phyloP scores from a whole-genome alignment of 1,140 invertebrate genomes.

The Drosophila arizonae region DNA sequence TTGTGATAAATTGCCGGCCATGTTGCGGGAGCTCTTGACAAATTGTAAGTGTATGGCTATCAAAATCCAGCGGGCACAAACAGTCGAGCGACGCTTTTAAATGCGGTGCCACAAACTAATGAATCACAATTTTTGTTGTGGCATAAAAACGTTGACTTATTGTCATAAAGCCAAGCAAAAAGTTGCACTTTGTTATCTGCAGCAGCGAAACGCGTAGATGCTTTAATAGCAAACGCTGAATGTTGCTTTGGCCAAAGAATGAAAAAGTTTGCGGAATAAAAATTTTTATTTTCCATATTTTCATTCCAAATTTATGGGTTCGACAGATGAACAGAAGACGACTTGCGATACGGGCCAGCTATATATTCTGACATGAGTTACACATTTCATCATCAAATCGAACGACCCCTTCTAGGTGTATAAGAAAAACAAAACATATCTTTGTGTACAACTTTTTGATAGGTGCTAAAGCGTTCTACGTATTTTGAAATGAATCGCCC shows the following conservation, averaged over 20 bases:
- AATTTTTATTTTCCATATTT: too few relatives aligned
- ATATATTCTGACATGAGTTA: too few relatives aligned
- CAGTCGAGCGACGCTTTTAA: constrained; percentile 46
- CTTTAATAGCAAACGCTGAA: too few relatives aligned
- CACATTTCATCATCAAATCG: too few relatives aligned
- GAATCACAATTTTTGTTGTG: constrained; percentile 73
- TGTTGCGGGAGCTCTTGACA: constrained; percentile 61
- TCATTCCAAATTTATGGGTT: too few relatives aligned
- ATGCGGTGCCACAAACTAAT: constrained; percentile 75
- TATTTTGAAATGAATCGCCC: constrained; percentile 19
- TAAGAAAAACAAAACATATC: constrained; percentile 19
- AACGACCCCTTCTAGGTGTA: too few relatives aligned
- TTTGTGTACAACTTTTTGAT: constrained; percentile 4
- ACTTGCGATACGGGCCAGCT: too few relatives aligned
- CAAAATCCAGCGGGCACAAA: constrained; percentile 51
- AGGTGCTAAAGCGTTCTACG: constrained; percentile 6
- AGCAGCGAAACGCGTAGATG: too few relatives aligned
- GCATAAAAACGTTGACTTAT: constrained; percentile 47
- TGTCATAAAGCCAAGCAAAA: background rate
- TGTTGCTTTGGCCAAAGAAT: too few relatives aligned
- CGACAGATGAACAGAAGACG: too few relatives aligned
- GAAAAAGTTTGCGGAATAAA: too few relatives aligned
- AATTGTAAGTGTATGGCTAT: constrained; percentile 77
- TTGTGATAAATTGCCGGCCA: constrained; percentile 63
- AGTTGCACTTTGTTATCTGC: too few relatives aligned